Evolutionary conservation across 2,888 invertebrate species (phyloP).

Genomic region (Vandiemenella viatica): DNA sequence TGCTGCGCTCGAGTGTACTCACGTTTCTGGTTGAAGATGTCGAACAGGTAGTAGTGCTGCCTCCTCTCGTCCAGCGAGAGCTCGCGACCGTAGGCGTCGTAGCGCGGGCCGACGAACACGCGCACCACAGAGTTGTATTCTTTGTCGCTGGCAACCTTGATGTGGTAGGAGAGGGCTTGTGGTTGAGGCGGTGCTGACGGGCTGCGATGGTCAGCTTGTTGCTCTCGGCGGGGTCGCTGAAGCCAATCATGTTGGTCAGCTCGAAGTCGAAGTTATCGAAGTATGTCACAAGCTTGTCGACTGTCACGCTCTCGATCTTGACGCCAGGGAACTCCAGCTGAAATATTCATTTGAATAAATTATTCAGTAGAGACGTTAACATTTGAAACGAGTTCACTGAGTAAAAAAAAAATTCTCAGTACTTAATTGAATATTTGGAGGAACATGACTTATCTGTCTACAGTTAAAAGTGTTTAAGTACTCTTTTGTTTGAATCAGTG

Average conservation of each 20-base stretch:
- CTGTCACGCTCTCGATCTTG: slow-evolving; percentile 42
- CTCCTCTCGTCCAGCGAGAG: slow-evolving; percentile 17
- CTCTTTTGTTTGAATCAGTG: no score
- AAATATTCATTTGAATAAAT: not conserved
- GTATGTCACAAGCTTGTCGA: slow-evolving; percentile 50
- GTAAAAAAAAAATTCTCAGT: not conserved
- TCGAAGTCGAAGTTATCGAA: slow-evolving; percentile 52
- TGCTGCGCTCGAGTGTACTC: not conserved
- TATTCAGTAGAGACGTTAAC: no score
- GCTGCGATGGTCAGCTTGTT: slow-evolving; percentile 25
- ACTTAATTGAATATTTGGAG: not conserved
- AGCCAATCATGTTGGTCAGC: slow-evolving; percentile 41
- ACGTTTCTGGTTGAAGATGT: slow-evolving; percentile 16
- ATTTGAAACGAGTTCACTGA: not conserved
- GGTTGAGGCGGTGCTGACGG: slow-evolving; percentile 46
- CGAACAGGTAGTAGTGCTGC: slow-evolving; percentile 17
- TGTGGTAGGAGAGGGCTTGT: slow-evolving; percentile 41
- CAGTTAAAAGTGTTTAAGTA: no score
- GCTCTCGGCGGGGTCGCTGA: slow-evolving; percentile 30
- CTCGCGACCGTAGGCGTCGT: slow-evolving; percentile 18
- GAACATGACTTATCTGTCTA: no score
- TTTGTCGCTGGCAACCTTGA: slow-evolving; percentile 39
- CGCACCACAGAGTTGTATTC: slow-evolving; percentile 18
- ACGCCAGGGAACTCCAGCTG: slow-evolving; percentile 43
- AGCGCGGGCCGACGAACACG: slow-evolving; percentile 20